These are phyloP conservation scores for Conger conger DNA, from an alignment of 2,113 vertebrate species.

Conservation along the genomic window DNA sequence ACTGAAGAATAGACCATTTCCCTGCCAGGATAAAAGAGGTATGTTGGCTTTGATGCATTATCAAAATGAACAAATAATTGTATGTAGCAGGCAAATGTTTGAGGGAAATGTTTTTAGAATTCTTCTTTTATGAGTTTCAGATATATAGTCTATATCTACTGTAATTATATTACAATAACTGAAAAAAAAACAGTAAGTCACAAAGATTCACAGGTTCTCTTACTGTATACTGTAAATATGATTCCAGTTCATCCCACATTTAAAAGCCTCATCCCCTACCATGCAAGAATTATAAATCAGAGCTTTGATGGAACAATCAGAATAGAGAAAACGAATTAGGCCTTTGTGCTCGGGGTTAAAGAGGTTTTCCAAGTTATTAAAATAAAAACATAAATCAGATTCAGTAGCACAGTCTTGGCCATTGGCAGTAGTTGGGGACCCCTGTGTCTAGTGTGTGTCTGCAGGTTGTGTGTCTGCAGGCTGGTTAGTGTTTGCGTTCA, in stretches of 20 bases:
- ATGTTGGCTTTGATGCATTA: neutral
- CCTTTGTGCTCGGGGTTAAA: constrained; percentile 48
- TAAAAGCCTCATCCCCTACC: constrained; percentile 29
- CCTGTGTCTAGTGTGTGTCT: constrained; percentile 8
- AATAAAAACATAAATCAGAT: constrained; percentile 54
- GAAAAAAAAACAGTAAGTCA: neutral
- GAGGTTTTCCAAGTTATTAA: constrained; percentile 48
- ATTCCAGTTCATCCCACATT: neutral
- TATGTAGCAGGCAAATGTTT: neutral
- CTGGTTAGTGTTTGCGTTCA: neutral
- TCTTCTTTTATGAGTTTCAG: neutral
- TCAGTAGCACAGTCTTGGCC: constrained; percentile 9
- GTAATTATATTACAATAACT: neutral
- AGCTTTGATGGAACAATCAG: constrained; percentile 22
- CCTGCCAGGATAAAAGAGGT: neutral
- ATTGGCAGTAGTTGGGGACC: neutral
- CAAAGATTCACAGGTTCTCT: neutral
- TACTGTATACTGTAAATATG: constrained; percentile 1
- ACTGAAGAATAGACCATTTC: neutral
- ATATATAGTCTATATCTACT: neutral
- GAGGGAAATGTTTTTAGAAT: neutral
- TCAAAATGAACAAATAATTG: neutral
- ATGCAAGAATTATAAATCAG: constrained; percentile 52
- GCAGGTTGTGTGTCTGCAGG: too few species aligned
- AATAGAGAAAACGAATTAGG: constrained; percentile 52